A percentile compares a stretch with the other conserved stretches of the same genome.
These are phyloP conservation scores for Oncorhynchus tshawytscha DNA, from an alignment of 2,113 vertebrate species.

Conservation along the genomic window DNA sequence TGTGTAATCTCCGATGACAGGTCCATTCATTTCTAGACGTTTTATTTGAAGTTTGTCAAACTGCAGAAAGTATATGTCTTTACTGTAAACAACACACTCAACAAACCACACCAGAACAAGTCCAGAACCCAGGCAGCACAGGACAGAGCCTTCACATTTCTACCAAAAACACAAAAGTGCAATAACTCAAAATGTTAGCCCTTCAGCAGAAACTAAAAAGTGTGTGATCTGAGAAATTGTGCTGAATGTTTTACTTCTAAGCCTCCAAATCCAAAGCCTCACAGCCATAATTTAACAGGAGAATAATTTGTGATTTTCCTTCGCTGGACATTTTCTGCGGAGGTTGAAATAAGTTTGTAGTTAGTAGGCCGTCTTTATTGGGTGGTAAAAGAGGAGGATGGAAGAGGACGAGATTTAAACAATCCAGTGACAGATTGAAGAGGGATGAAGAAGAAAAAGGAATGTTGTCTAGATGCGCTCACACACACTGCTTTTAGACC, in stretches of 20 bases:
- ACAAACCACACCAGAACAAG: constrained; percentile 73
- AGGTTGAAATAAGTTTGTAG: constrained; percentile 66
- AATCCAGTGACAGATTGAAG: constrained; percentile 51
- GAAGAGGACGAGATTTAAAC: constrained; percentile 63
- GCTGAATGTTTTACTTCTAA: no score
- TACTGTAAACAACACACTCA: constrained; percentile 77
- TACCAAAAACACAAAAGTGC: no score
- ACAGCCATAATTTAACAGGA: constrained; percentile 63
- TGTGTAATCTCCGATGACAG: constrained; percentile 67
- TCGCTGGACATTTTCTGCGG: constrained; percentile 54
- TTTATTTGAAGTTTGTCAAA: constrained; percentile 74
- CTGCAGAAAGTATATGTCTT: constrained; percentile 69
- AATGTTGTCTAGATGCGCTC: constrained; percentile 36
- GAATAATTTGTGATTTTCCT: constrained; percentile 63
- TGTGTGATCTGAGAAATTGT: no score
- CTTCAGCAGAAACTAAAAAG: constrained; percentile 39
- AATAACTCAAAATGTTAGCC: no score
- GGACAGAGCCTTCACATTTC: constrained; percentile 17
- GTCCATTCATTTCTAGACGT: constrained; percentile 68
- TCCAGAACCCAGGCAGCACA: constrained; percentile 22
- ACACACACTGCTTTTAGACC: constrained; percentile 46
- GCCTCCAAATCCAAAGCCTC: constrained; percentile 9
- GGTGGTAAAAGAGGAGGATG: constrained; percentile 66
- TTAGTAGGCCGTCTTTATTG: constrained; percentile 70
- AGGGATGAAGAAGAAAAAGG: constrained; percentile 55